These are phyloP conservation scores for Drosophila pseudotalamancana DNA, from an alignment of 2,888 invertebrate genomes.

Conservation along the genomic window DNA sequence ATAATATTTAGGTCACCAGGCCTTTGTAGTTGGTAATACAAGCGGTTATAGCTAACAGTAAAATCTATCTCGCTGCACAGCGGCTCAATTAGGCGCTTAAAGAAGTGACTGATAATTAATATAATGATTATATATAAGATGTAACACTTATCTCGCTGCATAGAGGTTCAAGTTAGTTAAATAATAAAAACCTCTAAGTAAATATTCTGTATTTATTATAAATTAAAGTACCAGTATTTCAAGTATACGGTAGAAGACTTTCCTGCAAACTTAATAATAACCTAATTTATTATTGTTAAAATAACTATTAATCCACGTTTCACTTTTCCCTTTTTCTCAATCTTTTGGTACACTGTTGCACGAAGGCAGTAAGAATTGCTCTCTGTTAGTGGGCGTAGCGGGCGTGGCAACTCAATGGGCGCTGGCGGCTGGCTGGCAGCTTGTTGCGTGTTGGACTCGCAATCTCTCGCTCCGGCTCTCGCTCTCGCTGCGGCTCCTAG, in stretches of 20 bases:
- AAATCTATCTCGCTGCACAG: no score
- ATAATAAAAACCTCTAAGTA: no score
- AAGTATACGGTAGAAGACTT: no score
- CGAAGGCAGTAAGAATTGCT: slow-evolving; percentile 18
- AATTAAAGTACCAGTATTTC: no score
- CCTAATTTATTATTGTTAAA: neutral
- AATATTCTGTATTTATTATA: no score
- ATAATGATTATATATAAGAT: neutral
- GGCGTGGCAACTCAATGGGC: slow-evolving; percentile 17
- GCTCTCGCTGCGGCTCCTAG: slow-evolving; percentile 3
- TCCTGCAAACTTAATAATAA: no score
- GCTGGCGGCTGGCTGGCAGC: slow-evolving; percentile 49
- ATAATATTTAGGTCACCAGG: no score
- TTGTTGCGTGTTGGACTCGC: slow-evolving; percentile 57
- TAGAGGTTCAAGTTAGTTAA: slow-evolving; percentile 43
- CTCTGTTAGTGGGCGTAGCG: slow-evolving; percentile 4
- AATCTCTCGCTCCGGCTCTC: neutral
- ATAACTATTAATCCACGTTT: neutral
- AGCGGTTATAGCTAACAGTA: no score
- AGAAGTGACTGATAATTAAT: no score
- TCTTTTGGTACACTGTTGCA: slow-evolving; percentile 28
- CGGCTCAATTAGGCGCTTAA: no score
- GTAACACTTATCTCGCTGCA: slow-evolving; percentile 33
- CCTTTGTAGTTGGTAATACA: no score
- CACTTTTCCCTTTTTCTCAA: neutral